Evolutionary conservation across 2,888 invertebrate species (phyloP).

Genomic region (Catotricha subobsoleta): DNA sequence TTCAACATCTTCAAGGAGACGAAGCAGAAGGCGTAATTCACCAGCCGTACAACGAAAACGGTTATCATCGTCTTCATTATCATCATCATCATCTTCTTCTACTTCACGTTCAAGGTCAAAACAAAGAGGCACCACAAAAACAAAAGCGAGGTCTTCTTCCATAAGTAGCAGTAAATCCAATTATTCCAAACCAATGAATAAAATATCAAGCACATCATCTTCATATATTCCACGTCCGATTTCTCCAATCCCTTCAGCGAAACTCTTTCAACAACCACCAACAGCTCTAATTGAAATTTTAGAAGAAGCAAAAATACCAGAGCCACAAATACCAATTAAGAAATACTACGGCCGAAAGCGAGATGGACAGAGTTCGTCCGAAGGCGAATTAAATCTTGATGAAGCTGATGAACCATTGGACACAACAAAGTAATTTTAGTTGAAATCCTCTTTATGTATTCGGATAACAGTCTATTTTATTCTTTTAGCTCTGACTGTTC

Average conservation of each 20-base stretch:
- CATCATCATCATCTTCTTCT: slow-evolving; percentile 13
- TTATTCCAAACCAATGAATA: too few species aligned
- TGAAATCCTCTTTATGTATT: too few species aligned
- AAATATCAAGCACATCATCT: too few species aligned
- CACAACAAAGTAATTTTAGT: too few species aligned
- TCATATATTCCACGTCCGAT: too few species aligned
- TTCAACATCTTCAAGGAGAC: slow-evolving; percentile 12
- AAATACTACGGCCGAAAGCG: slow-evolving; percentile 40
- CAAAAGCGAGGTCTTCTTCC: slow-evolving; percentile 12
- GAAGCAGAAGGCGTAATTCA: slow-evolving; percentile 8
- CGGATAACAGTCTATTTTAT: too few species aligned
- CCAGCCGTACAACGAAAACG: slow-evolving; percentile 9
- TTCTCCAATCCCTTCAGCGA: too few species aligned
- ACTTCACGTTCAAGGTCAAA: slow-evolving; percentile 15
- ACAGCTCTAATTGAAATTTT: not conserved
- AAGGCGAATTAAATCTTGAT: slow-evolving; percentile 13
- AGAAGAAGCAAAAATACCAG: slow-evolving; percentile 2
- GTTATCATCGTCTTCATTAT: slow-evolving; percentile 9
- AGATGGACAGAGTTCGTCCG: slow-evolving; percentile 34
- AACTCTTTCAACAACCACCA: too few species aligned
- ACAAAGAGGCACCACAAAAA: slow-evolving; percentile 19
- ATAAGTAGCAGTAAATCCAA: slow-evolving; percentile 2
- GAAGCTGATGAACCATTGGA: slow-evolving; percentile 13
- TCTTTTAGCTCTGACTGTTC: slow-evolving; percentile 6
- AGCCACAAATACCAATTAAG: slow-evolving; percentile 27